Conservation (phyloP, 2,113 vertebrate genomes). For the Muntiacus muntjak region DNA sequence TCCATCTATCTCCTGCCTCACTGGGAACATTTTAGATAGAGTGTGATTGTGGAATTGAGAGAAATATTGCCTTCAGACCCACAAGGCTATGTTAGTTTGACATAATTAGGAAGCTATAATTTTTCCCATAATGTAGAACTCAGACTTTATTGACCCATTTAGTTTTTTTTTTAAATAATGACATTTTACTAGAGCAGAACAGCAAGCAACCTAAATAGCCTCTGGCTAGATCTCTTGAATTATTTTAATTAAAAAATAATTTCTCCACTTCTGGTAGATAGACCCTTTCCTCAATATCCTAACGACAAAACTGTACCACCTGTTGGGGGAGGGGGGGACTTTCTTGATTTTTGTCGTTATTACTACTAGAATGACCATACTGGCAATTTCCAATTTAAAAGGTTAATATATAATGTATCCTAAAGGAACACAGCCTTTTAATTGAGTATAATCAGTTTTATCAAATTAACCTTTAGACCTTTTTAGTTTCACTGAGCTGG, state of each 20-base stretch:
- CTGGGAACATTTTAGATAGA: neutral
- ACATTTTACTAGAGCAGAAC: constrained; percentile 57
- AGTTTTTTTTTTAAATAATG: constrained; percentile 39
- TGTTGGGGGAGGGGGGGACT: neutral
- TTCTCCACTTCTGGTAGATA: neutral
- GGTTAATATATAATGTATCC: neutral
- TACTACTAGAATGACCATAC: neutral
- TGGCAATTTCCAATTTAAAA: neutral
- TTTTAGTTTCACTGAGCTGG: neutral
- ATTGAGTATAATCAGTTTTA: neutral
- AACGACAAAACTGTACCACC: neutral
- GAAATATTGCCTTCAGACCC: constrained; percentile 16
- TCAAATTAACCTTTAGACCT: constrained; percentile 25
- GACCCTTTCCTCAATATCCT: neutral
- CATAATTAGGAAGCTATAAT: constrained; percentile 55
- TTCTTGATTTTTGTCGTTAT: constrained; percentile 16
- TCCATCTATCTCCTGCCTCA: neutral
- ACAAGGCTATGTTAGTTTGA: constrained; percentile 19
- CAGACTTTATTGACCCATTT: constrained; percentile 65
- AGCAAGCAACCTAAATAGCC: constrained; percentile 1
- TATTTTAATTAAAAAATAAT: constrained; percentile 56
- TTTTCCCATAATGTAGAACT: constrained; percentile 57
- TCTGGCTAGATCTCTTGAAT: constrained; percentile 37
- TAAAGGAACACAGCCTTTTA: neutral
- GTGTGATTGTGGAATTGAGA: neutral